These are phyloP conservation scores for western clawed frog (Xenopus tropicalis) DNA, from an alignment of 2,113 vertebrate species.

Conservation along the genomic window DNA sequence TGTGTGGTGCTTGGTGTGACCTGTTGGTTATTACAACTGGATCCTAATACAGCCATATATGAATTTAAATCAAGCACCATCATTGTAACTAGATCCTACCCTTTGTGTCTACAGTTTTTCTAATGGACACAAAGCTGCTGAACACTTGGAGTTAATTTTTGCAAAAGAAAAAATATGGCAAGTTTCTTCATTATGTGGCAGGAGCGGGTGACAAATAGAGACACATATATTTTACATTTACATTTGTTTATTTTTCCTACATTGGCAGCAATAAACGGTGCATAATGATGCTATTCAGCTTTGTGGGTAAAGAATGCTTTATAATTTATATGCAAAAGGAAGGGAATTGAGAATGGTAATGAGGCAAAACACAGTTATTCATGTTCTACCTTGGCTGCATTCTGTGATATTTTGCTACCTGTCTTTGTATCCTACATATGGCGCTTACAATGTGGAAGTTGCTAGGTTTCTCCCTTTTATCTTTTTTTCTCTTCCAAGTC, in stretches of 20 bases:
- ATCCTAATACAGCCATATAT: too few species aligned
- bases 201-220: not conserved
- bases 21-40: too few species aligned
- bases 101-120: too few species aligned
- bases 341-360: not conserved
- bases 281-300: not conserved
- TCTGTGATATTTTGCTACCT: not conserved
- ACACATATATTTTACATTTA: not conserved
- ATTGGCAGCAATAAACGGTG: not conserved
- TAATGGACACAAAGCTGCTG: too few species aligned
- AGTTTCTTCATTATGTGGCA: not conserved
- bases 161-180: not conserved
- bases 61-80: too few species aligned
- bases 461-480: too few species aligned
- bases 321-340: not conserved
- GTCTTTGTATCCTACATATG: too few species aligned
- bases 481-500: too few species aligned
- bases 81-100: too few species aligned
- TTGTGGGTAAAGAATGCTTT: not conserved
- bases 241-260: not conserved
- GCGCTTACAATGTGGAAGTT: too few species aligned
- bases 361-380: not conserved
- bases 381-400: not conserved
- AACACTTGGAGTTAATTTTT: not conserved
- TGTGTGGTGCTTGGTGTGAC: too few species aligned